Percentiles rank a stretch among this genome's conserved stretches.
Evolutionary conservation across 2,797 vertebrate genomes (phyloP).

Genomic region (Anisognathus igniventris): DNA sequence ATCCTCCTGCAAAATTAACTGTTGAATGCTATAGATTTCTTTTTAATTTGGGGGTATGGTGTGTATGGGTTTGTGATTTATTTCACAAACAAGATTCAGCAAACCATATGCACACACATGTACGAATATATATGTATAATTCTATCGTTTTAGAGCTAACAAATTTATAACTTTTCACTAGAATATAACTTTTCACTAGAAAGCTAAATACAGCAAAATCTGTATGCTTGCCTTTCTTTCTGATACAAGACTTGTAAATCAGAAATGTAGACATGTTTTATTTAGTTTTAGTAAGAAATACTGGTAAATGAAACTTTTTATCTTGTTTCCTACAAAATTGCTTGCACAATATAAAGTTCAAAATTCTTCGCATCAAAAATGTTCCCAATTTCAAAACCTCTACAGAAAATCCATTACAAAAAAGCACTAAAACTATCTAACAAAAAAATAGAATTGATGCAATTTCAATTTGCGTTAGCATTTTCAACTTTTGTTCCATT

Average conservation of each 20-base stretch:
- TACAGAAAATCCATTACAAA: not conserved
- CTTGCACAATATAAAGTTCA: not conserved
- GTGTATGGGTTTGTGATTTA: not conserved
- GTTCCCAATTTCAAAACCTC: not conserved
- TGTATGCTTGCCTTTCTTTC: not conserved
- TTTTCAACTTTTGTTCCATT: not conserved
- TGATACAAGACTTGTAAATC: not conserved
- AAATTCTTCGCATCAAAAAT: not conserved
- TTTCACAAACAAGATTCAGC: not conserved
- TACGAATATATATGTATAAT: not conserved
- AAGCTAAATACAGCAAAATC: not conserved
- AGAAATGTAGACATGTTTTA: not conserved
- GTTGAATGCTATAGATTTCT: not conserved
- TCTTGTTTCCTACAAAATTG: not conserved
- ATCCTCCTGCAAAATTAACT: not conserved
- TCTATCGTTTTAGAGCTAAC: not conserved
- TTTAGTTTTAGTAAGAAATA: not conserved
- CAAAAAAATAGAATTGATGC: not conserved
- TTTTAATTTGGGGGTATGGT: not conserved
- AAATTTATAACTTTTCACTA: not conserved
- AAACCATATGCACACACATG: not conserved
- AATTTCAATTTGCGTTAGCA: not conserved
- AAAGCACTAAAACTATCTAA: not conserved
- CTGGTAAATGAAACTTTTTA: not conserved
- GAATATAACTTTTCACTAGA: not conserved